Base-by-base conservation (phyloP, 1,140 invertebrate genomes). In the Heterodera schachtii region DNA sequence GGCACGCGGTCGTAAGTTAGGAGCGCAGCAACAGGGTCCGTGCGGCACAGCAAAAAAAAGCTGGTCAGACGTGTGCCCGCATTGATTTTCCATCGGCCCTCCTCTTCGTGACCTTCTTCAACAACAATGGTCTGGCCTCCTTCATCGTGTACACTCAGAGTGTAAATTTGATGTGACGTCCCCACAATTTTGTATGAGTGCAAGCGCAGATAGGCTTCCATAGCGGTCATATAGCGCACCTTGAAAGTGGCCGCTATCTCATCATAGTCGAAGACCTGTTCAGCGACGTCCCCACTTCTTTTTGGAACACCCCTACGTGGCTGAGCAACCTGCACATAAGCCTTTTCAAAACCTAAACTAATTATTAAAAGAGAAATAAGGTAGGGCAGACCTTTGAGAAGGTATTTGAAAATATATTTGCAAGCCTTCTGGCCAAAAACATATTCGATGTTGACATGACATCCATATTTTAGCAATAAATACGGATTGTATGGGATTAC, bases 191-290 rank as follows among this genome's bases (percentile, higher is more conserved):
- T 60, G 57, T 73, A 73, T 7, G 70, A 46, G 13, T 46, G 5
- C 7, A 73, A 16, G 2, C 70, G 70, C 13, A 46, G 47, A 13
- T 8, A 73, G 7, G 70, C 70, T 16, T 73, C 70, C 47, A 46
- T 46, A 3, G 70, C 70, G 13, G 70, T 73, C 70, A 73, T 73
- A 16, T 73, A 73, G 5, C 70, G 70, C 11, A 49, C 70, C 19
- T 73, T 73, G 70, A 73, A 73, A 3, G 47, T 49, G 70, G 44
- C 44, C 16, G 70, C 70, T 13, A 73, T 73, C 13, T 73, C 70
- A 16, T 73, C 70, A 19, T 73, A 73, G 11, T 73, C 70, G 44
- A 11, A 46, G 5, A 73, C 70, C 31, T 70, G 31, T 7, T 73
- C 70, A 16, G 8, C 11, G 57, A 3, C 57, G 57, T 60, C 13